Conservation (phyloP, 2,797 vertebrate species). For the Allobates femoralis region DNA sequence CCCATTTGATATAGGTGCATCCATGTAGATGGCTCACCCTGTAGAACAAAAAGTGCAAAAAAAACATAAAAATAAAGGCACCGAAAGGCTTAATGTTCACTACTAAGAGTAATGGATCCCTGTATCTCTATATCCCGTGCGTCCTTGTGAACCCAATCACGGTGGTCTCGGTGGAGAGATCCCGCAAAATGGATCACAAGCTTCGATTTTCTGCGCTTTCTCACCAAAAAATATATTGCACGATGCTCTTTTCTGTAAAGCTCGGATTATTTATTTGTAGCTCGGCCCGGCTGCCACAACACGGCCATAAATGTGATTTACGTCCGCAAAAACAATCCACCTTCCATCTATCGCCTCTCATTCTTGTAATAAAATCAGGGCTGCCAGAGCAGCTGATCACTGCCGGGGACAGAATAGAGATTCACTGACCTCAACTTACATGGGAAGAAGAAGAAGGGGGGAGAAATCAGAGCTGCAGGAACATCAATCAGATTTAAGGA, state of each 20-base stretch:
- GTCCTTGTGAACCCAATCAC: conserved; percentile 24
- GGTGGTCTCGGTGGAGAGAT: conserved; percentile 14
- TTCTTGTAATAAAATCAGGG: neutral
- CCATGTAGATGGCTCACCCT: too few species aligned
- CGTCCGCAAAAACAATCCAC: conserved; percentile 20
- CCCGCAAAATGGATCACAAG: conserved; percentile 14
- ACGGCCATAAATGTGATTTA: conserved; percentile 46
- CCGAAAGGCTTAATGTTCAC: neutral
- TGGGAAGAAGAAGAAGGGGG: neutral
- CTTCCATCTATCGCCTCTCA: neutral
- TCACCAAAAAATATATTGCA: conserved; percentile 31
- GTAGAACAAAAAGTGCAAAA: conserved; percentile 4
- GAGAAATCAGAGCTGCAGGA: neutral
- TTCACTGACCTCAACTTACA: neutral
- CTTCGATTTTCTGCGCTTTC: conserved; percentile 36
- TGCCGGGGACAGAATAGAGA: conserved; percentile 13
- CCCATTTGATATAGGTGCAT: too few species aligned
- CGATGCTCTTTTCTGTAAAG: conserved; percentile 20
- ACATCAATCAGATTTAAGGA: conserved; percentile 34
- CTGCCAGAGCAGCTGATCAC: neutral
- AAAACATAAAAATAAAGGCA: neutral
- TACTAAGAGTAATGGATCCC: neutral
- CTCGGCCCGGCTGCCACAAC: conserved; percentile 11
- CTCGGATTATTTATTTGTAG: conserved; percentile 25
- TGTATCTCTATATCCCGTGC: conserved; percentile 7